Conservation (phyloP, 2,888 invertebrate species). For the Melanargia galathea region DNA sequence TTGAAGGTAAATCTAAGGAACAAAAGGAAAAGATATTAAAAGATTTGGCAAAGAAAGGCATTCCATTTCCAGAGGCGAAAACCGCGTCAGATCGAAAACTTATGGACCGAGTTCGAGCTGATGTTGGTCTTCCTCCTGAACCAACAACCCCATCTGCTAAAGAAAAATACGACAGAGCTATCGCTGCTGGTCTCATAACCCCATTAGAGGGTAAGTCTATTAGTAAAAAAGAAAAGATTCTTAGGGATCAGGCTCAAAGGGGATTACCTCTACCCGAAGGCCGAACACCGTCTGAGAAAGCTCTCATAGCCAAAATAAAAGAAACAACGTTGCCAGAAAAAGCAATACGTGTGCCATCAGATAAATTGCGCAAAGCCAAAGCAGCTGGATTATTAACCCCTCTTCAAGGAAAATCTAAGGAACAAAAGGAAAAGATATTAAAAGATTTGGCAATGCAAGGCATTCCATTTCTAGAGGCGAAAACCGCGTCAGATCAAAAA, state of each 20-base stretch:
- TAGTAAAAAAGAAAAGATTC: constrained; percentile 42
- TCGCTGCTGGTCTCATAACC: constrained; percentile 38
- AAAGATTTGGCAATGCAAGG: constrained; percentile 46
- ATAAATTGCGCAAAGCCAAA: constrained; percentile 41
- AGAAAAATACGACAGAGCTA: constrained; percentile 38
- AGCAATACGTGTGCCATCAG: constrained; percentile 39
- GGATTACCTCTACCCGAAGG: constrained; percentile 44
- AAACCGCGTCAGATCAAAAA: constrained; percentile 50
- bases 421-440: constrained; percentile 46
- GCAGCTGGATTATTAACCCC: constrained; percentile 40
- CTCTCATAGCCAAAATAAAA: constrained; percentile 43
- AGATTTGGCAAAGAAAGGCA: constrained; percentile 41
- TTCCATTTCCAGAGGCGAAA: constrained; percentile 46
- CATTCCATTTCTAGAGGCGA: constrained; percentile 48
- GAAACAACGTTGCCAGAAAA: constrained; percentile 33
- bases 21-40: constrained; percentile 46
- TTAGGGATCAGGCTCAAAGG: constrained; percentile 30
- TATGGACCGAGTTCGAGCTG: constrained; percentile 34
- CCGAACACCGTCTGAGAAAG: constrained; percentile 47
- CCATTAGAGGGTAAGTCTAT: constrained; percentile 45
- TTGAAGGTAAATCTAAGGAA: constrained; percentile 42
- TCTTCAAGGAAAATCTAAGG: constrained; percentile 37
- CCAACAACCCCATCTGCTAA: constrained; percentile 44
- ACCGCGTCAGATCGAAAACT: constrained; percentile 40
- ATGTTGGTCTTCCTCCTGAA: constrained; percentile 49